Evolutionary conservation across 92 coral and sea anemone genomes (phyloP).

Genomic region (Phenganax marumi): DNA sequence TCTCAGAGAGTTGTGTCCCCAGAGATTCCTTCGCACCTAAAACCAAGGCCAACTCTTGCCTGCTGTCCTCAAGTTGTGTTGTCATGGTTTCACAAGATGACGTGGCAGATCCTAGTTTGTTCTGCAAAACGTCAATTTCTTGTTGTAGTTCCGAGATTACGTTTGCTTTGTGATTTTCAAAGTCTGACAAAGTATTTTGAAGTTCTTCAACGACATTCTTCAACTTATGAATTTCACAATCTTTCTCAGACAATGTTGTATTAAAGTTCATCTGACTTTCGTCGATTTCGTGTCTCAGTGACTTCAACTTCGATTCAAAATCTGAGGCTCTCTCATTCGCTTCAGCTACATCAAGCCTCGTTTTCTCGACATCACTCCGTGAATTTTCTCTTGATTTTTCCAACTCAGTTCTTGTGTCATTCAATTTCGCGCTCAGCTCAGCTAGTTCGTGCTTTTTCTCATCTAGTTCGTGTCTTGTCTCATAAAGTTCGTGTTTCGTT

Average conservation of each 20-base stretch:
- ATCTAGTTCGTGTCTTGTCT: background rate
- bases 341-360: background rate
- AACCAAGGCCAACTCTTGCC: slow-evolving; percentile 62
- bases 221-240: slow-evolving; percentile 25
- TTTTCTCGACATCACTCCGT: background rate
- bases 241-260: slow-evolving; percentile 22
- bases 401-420: background rate
- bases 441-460: slow-evolving; percentile 5
- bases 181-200: slow-evolving; percentile 20
- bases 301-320: slow-evolving; percentile 23
- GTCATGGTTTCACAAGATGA: slow-evolving; percentile 32
- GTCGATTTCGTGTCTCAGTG: slow-evolving; percentile 1
- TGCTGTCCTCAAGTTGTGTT: slow-evolving; percentile 66
- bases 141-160: slow-evolving; percentile 28
- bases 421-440: background rate
- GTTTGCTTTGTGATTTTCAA: slow-evolving; percentile 32
- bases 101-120: slow-evolving; percentile 22
- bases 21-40: slow-evolving; percentile 62
- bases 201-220: slow-evolving; percentile 24
- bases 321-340: background rate
- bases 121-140: slow-evolving; percentile 22
- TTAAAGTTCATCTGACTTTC: slow-evolving; percentile 7
- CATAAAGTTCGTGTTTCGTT: slow-evolving; percentile 16
- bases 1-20: slow-evolving; percentile 52
- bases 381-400: background rate